These are phyloP conservation scores for Pinna nobilis DNA, from an alignment of 1,140 invertebrate genomes.

Conservation along the genomic window DNA sequence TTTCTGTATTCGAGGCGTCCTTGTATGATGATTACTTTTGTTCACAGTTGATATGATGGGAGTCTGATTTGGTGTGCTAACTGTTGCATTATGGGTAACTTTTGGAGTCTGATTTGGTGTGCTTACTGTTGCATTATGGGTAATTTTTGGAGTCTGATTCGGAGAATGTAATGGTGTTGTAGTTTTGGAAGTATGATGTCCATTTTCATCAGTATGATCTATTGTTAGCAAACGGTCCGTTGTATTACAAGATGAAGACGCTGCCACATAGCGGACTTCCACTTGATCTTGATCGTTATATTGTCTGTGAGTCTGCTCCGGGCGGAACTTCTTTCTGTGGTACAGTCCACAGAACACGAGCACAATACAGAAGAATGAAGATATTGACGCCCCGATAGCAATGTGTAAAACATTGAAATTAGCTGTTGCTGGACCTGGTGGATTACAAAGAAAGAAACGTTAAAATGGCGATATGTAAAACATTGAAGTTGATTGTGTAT, in stretches of 20 bases:
- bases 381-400: conserved; percentile 64
- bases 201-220: conserved; percentile 42
- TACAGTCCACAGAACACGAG: conserved; percentile 66
- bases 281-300: conserved; percentile 57
- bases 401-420: conserved; percentile 65
- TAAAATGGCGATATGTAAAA: no score
- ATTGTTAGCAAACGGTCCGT: conserved; percentile 62
- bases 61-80: conserved; percentile 22
- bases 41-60: conserved; percentile 19
- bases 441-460: background rate
- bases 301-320: conserved; percentile 38
- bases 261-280: conserved; percentile 65
- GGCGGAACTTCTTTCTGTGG: conserved; percentile 58
- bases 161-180: conserved; percentile 30
- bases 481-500: no score
- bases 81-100: background rate
- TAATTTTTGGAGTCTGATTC: conserved; percentile 22
- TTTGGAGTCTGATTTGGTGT: conserved; percentile 19
- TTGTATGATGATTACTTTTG: background rate
- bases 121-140: conserved; percentile 14
- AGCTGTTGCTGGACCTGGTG: conserved; percentile 55
- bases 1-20: conserved; percentile 59
- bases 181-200: conserved; percentile 24
- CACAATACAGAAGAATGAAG: conserved; percentile 67
- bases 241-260: conserved; percentile 63